Conservation (phyloP, 2,113 vertebrate genomes). For the Excalfactoria chinensis region DNA sequence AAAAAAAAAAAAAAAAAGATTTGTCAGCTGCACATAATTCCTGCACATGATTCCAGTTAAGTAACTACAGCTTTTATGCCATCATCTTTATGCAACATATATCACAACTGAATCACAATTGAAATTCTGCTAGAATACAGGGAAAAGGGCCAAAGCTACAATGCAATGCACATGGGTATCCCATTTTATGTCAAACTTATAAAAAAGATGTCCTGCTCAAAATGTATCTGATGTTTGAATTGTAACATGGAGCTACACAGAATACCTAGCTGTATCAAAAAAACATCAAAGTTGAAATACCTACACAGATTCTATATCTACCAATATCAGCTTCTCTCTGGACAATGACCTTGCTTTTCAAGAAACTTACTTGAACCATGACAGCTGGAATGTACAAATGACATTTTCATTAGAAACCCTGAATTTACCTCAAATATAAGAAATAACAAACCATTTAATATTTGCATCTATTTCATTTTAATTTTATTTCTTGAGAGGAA, state of each 20-base stretch:
- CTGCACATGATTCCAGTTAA: neutral
- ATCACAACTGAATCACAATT: too few relatives aligned
- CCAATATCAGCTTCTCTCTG: neutral
- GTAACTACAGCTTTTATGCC: neutral
- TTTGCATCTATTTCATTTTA: neutral
- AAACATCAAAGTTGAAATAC: neutral
- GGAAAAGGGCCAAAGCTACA: neutral
- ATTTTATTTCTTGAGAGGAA: neutral
- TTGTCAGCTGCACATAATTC: neutral
- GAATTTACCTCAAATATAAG: neutral
- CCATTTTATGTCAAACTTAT: neutral
- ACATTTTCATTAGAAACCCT: neutral
- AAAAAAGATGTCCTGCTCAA: neutral
- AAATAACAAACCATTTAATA: neutral
- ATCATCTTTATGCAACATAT: neutral
- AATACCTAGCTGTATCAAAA: neutral
- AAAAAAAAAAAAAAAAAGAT: neutral
- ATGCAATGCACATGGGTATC: rapidly evolving
- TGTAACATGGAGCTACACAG: rapidly evolving
- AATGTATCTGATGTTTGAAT: neutral
- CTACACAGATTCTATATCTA: neutral
- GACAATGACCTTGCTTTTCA: neutral
- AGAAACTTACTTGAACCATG: rapidly evolving
- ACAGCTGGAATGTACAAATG: rapidly evolving
- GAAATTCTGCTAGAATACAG: neutral